Percentiles rank a stretch among this genome's conserved stretches.
phyloP scores from a whole-genome alignment of 2,113 vertebrate species.

The Hemibagrus wyckioides region DNA sequence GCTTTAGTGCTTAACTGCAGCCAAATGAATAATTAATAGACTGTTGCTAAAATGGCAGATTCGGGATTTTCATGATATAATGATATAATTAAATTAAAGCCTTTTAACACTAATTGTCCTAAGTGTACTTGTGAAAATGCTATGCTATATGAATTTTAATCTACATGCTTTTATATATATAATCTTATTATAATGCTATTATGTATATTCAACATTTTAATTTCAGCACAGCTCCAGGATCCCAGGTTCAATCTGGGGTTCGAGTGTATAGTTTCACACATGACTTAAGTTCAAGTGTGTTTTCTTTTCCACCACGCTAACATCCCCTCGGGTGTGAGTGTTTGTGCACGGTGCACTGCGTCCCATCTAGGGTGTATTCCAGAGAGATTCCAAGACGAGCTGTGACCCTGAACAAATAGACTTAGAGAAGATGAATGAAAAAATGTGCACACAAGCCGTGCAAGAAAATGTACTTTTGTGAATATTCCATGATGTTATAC shows the following conservation, averaged over 20 bases:
- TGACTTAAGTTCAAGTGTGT: neutral
- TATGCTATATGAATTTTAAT: neutral
- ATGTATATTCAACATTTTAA: neutral
- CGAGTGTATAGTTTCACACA: neutral
- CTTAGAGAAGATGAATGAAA: neutral
- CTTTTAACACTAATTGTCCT: neutral
- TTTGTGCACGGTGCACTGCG: neutral
- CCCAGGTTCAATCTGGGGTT: neutral
- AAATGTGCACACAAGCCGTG: neutral
- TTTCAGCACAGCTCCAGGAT: neutral
- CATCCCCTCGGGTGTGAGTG: neutral
- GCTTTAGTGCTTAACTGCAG: neutral
- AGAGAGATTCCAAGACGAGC: neutral
- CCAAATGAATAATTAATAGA: neutral
- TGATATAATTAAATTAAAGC: neutral
- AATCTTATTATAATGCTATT: neutral
- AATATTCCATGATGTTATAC: neutral
- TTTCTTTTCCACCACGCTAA: neutral
- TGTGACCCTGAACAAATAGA: neutral
- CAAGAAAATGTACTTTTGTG: neutral
- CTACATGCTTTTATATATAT: neutral
- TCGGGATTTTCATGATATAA: neutral
- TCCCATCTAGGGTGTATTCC: neutral
- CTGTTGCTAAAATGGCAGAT: neutral
- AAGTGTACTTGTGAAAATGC: neutral